Conservation (phyloP, 2,888 invertebrate species). For the Caenorhabditis macrosperma region DNA sequence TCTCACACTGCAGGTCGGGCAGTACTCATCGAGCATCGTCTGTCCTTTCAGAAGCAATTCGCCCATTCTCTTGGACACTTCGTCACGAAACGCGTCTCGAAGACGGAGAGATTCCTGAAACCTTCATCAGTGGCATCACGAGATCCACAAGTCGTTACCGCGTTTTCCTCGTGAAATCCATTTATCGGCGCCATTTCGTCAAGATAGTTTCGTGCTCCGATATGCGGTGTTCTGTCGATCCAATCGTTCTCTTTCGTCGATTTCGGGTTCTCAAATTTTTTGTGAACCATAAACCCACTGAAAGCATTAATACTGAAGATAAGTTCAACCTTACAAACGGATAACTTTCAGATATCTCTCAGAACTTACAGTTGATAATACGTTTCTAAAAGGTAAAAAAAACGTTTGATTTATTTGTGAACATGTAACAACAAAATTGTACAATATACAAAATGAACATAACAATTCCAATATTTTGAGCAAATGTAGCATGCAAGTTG, state of each 20-base stretch:
- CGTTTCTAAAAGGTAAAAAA: background rate
- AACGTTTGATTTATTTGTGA: background rate
- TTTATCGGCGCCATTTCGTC: slow-evolving; percentile 66
- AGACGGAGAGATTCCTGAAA: slow-evolving; percentile 20
- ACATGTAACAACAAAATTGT: slow-evolving; percentile 29
- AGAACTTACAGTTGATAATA: background rate
- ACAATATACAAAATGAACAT: slow-evolving; percentile 15
- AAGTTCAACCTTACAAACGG: too few relatives aligned
- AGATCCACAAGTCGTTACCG: too few relatives aligned
- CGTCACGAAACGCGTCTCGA: slow-evolving; percentile 55
- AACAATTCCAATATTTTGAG: background rate
- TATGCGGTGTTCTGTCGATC: slow-evolving; percentile 53
- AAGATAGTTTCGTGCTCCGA: slow-evolving; percentile 54
- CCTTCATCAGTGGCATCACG: too few relatives aligned
- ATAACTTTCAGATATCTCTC: background rate
- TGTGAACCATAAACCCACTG: slow-evolving; percentile 55
- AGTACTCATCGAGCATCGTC: slow-evolving; percentile 70
- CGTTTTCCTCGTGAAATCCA: slow-evolving; percentile 42
- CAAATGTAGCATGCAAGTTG: slow-evolving; percentile 16
- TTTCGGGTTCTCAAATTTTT: slow-evolving; percentile 41
- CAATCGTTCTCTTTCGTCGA: slow-evolving; percentile 22
- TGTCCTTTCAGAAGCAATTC: slow-evolving; percentile 64
- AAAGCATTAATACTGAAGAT: background rate
- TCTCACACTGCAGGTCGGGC: slow-evolving; percentile 62
- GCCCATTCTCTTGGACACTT: slow-evolving; percentile 68